Conservation (phyloP, 2,113 vertebrate species). For the Fregetta grallaria region DNA sequence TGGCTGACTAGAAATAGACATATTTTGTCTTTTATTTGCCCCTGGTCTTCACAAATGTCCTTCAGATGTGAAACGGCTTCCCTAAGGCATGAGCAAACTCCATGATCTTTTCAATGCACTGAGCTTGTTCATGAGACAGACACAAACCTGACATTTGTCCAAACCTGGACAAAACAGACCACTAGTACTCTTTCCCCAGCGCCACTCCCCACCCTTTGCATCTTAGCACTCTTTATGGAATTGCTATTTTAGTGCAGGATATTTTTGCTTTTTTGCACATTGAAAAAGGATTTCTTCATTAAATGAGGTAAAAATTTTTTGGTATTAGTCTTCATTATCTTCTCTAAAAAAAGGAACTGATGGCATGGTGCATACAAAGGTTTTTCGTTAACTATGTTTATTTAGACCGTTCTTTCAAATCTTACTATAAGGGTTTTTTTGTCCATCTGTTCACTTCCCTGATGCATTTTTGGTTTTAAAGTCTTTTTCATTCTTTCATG, state of each 20-base stretch:
- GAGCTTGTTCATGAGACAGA: not conserved
- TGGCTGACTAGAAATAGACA: not conserved
- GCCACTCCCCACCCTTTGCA: not conserved
- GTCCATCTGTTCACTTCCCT: not conserved
- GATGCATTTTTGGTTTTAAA: not conserved
- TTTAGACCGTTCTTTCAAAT: not conserved
- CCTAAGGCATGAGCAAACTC: not conserved
- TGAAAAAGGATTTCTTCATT: not conserved
- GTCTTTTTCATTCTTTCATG: not conserved
- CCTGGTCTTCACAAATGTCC: conserved; percentile 9
- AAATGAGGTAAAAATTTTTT: not conserved
- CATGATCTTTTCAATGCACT: not conserved
- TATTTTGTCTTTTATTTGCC: not conserved
- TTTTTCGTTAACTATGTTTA: not conserved
- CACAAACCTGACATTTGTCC: not conserved
- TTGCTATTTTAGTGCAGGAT: not conserved
- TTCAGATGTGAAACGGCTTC: conserved; percentile 2
- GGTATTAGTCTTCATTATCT: not conserved
- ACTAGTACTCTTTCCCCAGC: not conserved
- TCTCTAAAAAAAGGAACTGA: not conserved
- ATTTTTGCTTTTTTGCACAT: not conserved
- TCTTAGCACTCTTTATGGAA: not conserved
- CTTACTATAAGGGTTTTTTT: not conserved
- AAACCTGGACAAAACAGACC: not conserved
- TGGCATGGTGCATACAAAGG: accelerated